Conservation (phyloP, 1,140 invertebrate species). For the Aradophagus sp. region DNA sequence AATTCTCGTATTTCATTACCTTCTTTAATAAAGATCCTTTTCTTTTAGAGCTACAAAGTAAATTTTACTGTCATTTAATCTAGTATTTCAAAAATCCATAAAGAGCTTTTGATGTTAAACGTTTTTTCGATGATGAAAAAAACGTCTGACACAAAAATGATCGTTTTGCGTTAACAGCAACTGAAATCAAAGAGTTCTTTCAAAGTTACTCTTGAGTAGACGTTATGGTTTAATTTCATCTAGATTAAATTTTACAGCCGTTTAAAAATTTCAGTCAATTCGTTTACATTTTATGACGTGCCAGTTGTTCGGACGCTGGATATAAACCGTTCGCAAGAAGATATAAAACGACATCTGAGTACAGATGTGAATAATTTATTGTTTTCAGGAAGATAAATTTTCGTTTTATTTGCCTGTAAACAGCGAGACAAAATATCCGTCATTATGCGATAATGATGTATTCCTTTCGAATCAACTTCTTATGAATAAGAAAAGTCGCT, state of each 20-base stretch:
- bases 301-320: constrained; percentile 32
- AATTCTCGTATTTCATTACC: too few species aligned
- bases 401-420: constrained; percentile 21
- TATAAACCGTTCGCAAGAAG: constrained; percentile 42
- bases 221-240: constrained; percentile 25
- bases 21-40: too few species aligned
- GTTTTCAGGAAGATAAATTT: constrained; percentile 35
- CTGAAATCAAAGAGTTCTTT: constrained; percentile 24
- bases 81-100: constrained; percentile 38
- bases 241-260: constrained; percentile 39
- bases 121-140: constrained; percentile 36
- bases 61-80: constrained; percentile 29
- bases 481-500: too few species aligned
- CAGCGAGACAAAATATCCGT: neutral
- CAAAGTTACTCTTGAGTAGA: constrained; percentile 16
- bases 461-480: too few species aligned
- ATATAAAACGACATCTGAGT: constrained; percentile 40
- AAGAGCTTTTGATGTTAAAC: constrained; percentile 22
- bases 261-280: constrained; percentile 34
- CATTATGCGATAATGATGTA: too few species aligned
- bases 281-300: constrained; percentile 44
- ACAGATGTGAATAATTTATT: constrained; percentile 45
- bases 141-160: too few species aligned
- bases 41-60: constrained; percentile 23
- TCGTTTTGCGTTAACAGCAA: constrained; percentile 25